phyloP scores from a whole-genome alignment of 2,797 vertebrate genomes.

The Nannoperca australis region DNA sequence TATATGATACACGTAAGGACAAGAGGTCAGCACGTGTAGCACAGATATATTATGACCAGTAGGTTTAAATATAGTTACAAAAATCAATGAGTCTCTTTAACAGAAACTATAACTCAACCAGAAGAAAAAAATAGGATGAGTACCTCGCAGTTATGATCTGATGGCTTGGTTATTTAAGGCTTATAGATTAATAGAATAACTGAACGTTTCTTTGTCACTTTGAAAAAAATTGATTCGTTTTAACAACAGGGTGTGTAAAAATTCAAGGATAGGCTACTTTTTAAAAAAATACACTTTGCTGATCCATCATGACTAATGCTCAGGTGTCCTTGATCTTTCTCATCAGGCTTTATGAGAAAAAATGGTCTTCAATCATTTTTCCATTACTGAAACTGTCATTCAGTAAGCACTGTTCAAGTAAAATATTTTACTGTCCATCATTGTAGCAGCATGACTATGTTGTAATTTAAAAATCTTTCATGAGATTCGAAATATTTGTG shows the following conservation, averaged over 20 bases:
- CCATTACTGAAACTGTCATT: conserved; percentile 35
- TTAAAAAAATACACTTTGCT: conserved; percentile 5
- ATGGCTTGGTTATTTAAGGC: conserved; percentile 20
- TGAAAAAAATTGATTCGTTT: conserved; percentile 9
- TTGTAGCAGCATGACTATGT: background rate
- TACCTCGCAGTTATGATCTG: background rate
- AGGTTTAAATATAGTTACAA: background rate
- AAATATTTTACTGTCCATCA: conserved; percentile 24
- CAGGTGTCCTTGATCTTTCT: conserved; percentile 40
- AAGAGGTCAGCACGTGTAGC: background rate
- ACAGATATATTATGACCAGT: conserved; percentile 15
- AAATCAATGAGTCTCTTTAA: background rate
- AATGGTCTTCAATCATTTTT: conserved; percentile 42
- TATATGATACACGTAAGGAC: conserved; percentile 2
- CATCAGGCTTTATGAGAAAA: conserved; percentile 21
- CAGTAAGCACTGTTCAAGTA: conserved; percentile 2
- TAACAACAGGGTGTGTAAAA: conserved; percentile 1
- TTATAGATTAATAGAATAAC: conserved; percentile 23
- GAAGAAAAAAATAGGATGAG: background rate
- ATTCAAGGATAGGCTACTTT: conserved; percentile 23
- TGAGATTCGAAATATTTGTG: background rate
- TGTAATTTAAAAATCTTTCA: background rate
- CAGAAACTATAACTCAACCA: conserved; percentile 7
- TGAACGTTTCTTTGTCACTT: conserved; percentile 20
- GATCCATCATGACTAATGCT: conserved; percentile 37